phyloP scores from a whole-genome alignment of 2,888 invertebrate species.

The Actias luna region DNA sequence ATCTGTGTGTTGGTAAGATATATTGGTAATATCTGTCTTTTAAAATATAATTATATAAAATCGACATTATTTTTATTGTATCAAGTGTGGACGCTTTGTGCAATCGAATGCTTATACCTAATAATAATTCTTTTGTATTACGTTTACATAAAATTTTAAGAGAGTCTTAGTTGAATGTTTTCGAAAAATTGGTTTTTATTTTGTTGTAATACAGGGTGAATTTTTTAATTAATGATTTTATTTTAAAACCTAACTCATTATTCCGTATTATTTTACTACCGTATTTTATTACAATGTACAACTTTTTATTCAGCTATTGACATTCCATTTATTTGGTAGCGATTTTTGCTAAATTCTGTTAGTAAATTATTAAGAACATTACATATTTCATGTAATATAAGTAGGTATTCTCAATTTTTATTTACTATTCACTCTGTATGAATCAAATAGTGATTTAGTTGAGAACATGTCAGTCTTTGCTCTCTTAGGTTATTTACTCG shows the following conservation, averaged over 20 bases:
- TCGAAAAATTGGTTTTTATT: slow-evolving; percentile 13
- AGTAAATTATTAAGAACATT: neutral
- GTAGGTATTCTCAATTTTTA: neutral
- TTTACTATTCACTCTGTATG: slow-evolving; percentile 19
- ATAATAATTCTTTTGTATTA: slow-evolving; percentile 59
- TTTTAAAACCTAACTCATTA: neutral
- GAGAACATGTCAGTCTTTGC: slow-evolving; percentile 14
- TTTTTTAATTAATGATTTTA: slow-evolving; percentile 8
- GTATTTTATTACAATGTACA: too few relatives aligned
- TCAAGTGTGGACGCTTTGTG: slow-evolving; percentile 76
- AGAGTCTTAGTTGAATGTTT: slow-evolving; percentile 7
- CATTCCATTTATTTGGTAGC: neutral
- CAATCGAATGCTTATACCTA: slow-evolving; percentile 77
- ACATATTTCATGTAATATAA: neutral
- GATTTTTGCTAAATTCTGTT: neutral
- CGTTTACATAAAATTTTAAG: slow-evolving; percentile 43
- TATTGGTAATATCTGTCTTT: slow-evolving; percentile 13
- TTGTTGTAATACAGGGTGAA: slow-evolving; percentile 16
- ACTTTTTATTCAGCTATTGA: neutral
- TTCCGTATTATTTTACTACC: neutral
- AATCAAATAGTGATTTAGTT: neutral
- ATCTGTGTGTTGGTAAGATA: slow-evolving; percentile 4
- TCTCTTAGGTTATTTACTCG: slow-evolving; percentile 32
- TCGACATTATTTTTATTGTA: slow-evolving; percentile 65
- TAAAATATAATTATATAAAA: slow-evolving; percentile 25